Evolutionary conservation across 2,797 vertebrate genomes (phyloP), one percentile per base, ranked within the genome.

Genomic region (Oreonectes daqikongensis): DNA sequence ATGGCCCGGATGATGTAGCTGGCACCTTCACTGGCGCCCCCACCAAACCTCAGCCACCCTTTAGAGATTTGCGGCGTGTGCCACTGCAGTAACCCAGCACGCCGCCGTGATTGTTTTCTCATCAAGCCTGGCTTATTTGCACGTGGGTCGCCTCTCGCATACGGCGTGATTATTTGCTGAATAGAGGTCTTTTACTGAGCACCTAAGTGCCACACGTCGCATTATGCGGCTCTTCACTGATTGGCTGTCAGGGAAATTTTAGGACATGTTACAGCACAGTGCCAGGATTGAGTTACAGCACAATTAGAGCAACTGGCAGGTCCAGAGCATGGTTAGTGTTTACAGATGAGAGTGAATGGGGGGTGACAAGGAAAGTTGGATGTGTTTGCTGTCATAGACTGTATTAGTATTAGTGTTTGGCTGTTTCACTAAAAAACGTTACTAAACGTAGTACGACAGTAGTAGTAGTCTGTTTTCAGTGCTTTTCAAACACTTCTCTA

Each of bases 81-180:
- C 60, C 85, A 86, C 86, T 87, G 81, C 82, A 90, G 88, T 89
- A 92, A 88, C 89, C 82, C 84, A 77, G 82, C 24, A 44, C 81
- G 88, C 77, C 77, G 77, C 82, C 81, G 64, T 73, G 87, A 90
- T 90, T 90, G 90, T 92, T 92, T 92, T 92, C 87, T 90, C 89
- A 89, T 89, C 74, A 89, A 89, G 88, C 86, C 55, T 61, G 80
- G 73, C 87, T 82, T 89, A 86, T 89, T 91, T 91, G 88, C 40
- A 46, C 87, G 86, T 76, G 77, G 86, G 80, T 88, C 83, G 57
- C 85, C 87, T 76, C 79, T 82, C 28, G 60, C 79, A 70, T 32
- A 70, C 84, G 68, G 46, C 18, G 28, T 82, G 83, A 89, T 87
- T 85, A 89, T 88, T 88, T 74, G 82, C 86, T 92, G 90, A 91